phyloP scores from a whole-genome alignment of 1,140 invertebrate genomes.

The Yoshiicerus persimilis region DNA sequence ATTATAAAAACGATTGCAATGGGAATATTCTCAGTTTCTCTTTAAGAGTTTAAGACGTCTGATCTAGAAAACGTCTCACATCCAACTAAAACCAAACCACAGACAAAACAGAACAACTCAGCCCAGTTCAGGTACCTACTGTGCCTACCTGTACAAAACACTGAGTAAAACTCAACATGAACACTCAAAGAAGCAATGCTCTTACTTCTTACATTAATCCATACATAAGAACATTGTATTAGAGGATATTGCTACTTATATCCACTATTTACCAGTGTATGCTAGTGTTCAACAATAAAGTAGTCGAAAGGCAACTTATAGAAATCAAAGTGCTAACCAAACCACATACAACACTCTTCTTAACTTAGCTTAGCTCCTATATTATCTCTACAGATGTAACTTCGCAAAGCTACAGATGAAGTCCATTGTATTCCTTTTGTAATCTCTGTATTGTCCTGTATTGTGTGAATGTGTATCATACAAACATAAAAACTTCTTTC shows the following conservation, averaged over 20 bases:
- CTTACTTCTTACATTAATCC: background rate
- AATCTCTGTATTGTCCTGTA: background rate
- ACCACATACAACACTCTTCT: background rate
- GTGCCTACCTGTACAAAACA: background rate
- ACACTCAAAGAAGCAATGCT: background rate
- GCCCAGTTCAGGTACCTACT: background rate
- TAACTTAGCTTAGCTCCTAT: background rate
- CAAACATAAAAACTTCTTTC: background rate
- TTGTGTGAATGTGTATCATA: background rate
- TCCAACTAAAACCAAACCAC: background rate
- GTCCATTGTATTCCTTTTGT: background rate
- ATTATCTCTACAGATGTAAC: background rate
- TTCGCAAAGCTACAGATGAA: too few relatives aligned
- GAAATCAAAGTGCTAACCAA: background rate
- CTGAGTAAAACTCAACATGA: background rate
- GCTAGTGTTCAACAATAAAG: background rate
- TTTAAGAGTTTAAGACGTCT: background rate
- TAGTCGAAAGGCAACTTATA: background rate
- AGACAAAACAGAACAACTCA: background rate
- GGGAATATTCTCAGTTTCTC: background rate
- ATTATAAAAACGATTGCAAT: background rate
- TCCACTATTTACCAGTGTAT: too few relatives aligned
- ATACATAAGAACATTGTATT: background rate
- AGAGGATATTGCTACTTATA: background rate
- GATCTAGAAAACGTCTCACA: constrained; percentile 22